phyloP scores from a whole-genome alignment of 2,888 invertebrate species.

The Ypsolopha sequella region DNA sequence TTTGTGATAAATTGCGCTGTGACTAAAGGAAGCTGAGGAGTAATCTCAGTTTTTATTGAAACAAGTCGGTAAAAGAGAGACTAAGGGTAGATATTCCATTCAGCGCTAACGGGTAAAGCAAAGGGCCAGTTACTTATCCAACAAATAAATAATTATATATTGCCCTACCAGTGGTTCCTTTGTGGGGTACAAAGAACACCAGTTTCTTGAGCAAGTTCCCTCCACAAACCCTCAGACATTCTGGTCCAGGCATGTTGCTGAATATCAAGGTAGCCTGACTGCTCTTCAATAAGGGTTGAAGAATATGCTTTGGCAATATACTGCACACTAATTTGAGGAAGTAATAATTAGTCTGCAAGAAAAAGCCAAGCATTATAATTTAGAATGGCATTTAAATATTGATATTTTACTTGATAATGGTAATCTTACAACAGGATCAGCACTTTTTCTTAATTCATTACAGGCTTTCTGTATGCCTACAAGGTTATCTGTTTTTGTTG shows the following conservation, averaged over 20 bases:
- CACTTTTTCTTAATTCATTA: constrained; percentile 33
- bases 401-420: constrained; percentile 10
- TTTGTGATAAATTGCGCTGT: too few species aligned
- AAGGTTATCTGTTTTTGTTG: constrained; percentile 28
- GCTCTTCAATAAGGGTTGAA: constrained; percentile 43
- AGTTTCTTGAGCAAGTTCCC: constrained; percentile 48
- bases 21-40: too few species aligned
- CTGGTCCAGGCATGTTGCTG: constrained; percentile 66
- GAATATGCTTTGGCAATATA: constrained; percentile 44
- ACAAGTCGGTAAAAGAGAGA: too few species aligned
- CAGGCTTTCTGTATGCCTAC: constrained; percentile 33
- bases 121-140: too few species aligned
- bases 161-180: constrained; percentile 51
- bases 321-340: constrained; percentile 49
- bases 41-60: too few species aligned
- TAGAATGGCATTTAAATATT: background rate
- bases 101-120: too few species aligned
- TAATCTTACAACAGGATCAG: constrained; percentile 52
- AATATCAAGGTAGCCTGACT: constrained; percentile 58
- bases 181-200: constrained; percentile 65
- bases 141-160: background rate
- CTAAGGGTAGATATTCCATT: too few species aligned
- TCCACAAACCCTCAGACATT: constrained; percentile 36
- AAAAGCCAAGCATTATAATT: constrained; percentile 1
- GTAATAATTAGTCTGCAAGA: constrained; percentile 51